A percentile compares a stretch with the other conserved stretches of the same genome.
Evolutionary conservation across 2,888 invertebrate species (phyloP).

Genomic region (Stictocephala bisonia): DNA sequence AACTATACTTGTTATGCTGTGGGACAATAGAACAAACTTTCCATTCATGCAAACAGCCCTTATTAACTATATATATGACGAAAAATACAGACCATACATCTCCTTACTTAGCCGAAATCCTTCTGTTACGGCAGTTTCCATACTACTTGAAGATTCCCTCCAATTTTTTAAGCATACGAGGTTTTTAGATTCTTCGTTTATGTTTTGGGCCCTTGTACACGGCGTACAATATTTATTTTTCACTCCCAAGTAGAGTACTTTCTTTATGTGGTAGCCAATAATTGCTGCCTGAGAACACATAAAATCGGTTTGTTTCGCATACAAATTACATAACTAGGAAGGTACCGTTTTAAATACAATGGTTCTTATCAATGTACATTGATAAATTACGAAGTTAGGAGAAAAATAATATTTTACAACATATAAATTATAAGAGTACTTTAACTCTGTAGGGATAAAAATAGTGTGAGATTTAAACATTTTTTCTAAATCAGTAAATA

Average conservation of each 20-base stretch:
- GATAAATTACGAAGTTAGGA: neutral
- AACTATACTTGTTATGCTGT: too few relatives aligned
- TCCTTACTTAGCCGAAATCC: constrained; percentile 42
- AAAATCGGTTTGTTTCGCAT: neutral
- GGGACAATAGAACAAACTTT: too few relatives aligned
- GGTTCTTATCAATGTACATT: too few relatives aligned
- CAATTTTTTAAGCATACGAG: constrained; percentile 36
- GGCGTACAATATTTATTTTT: constrained; percentile 41
- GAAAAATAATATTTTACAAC: neutral
- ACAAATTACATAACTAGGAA: too few relatives aligned
- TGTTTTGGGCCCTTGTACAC: constrained; percentile 12
- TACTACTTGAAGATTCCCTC: constrained; percentile 33
- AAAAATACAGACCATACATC: constrained; percentile 47
- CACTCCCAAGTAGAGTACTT: constrained; percentile 40
- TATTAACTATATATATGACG: too few relatives aligned
- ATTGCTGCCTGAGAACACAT: constrained; percentile 48
- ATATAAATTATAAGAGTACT: too few relatives aligned
- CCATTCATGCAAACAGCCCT: too few relatives aligned
- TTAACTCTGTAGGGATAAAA: too few relatives aligned
- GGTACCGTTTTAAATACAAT: too few relatives aligned
- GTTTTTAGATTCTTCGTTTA: neutral
- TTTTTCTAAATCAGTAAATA: too few relatives aligned
- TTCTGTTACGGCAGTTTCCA: constrained; percentile 44
- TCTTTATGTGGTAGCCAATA: constrained; percentile 43
- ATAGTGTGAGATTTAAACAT: too few relatives aligned